phyloP scores from a whole-genome alignment of 2,888 invertebrate species.

The Pammene aurita region DNA sequence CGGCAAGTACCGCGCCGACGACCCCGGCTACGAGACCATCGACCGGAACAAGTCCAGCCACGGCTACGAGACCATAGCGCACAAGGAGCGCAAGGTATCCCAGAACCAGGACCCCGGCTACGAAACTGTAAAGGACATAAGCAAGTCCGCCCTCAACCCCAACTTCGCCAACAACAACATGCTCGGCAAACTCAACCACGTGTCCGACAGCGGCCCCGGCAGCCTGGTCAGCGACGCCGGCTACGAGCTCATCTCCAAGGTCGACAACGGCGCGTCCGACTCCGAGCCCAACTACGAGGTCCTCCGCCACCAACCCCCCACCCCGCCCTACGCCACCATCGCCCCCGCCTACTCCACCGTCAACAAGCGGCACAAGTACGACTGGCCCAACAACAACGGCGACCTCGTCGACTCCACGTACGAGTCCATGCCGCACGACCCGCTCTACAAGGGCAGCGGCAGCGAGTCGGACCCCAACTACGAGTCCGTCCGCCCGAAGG shows the following conservation, averaged over 20 bases:
- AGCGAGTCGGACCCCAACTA: conserved; percentile 90
- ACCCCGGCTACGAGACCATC: conserved; percentile 80
- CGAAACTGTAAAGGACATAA: conserved; percentile 82
- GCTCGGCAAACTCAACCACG: conserved; percentile 62
- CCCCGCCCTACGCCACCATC: conserved; percentile 78
- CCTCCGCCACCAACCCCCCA: conserved; percentile 83
- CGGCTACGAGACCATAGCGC: conserved; percentile 84
- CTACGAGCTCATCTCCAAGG: conserved; percentile 86
- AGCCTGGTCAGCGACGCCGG: conserved; percentile 87
- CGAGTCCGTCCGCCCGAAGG: conserved; percentile 86
- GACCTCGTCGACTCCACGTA: conserved; percentile 88
- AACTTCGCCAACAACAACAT: conserved; percentile 65
- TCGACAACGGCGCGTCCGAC: conserved; percentile 80
- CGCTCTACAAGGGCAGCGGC: conserved; percentile 84
- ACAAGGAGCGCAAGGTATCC: conserved; percentile 69
- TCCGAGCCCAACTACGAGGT: conserved; percentile 93
- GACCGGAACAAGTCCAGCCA: conserved; percentile 80
- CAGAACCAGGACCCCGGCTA: conserved; percentile 85
- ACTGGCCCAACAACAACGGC: conserved; percentile 80
- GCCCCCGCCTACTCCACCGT: conserved; percentile 82
- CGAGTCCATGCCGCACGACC: conserved; percentile 87
- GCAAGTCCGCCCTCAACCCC: conserved; percentile 56
- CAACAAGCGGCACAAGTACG: conserved; percentile 80
- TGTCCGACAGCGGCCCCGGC: conserved; percentile 82
- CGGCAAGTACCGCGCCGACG: conserved; percentile 71